These are phyloP conservation scores for Tragelaphus strepsiceros DNA, from an alignment of 2,113 vertebrate genomes.

Conservation along the genomic window DNA sequence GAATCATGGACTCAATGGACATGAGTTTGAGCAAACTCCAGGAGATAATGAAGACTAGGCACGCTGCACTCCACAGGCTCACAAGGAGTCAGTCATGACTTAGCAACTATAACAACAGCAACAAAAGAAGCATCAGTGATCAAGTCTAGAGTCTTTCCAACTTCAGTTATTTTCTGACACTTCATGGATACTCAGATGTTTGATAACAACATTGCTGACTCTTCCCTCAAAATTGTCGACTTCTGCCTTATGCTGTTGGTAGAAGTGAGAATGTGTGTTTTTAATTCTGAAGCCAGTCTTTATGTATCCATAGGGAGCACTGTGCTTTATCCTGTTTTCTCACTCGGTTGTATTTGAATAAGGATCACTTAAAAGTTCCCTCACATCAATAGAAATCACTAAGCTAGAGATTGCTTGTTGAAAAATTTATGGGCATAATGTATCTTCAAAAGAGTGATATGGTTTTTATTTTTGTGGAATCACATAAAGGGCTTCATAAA, in stretches of 20 bases:
- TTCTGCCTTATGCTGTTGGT: neutral
- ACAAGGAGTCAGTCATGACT: neutral
- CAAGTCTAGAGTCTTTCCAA: neutral
- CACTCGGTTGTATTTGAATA: neutral
- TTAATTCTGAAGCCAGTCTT: neutral
- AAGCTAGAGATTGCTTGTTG: neutral
- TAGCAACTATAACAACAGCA: neutral
- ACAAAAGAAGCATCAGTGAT: neutral
- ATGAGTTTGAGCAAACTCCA: neutral
- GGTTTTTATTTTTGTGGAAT: constrained; percentile 1
- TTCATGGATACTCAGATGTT: neutral
- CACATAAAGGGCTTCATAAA: neutral
- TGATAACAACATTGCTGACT: neutral
- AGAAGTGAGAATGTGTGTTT: neutral
- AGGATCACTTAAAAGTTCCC: neutral
- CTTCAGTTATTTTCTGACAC: neutral
- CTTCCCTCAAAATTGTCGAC: neutral
- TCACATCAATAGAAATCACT: neutral
- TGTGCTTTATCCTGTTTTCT: neutral
- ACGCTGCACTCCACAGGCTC: rapidly evolving
- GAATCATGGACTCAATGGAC: neutral
- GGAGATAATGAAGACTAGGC: neutral
- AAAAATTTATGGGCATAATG: neutral
- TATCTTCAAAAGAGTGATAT: neutral
- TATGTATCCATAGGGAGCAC: neutral